Base-by-base conservation (phyloP, 2,797 vertebrate species). In the Pangasius krempfi region DNA sequence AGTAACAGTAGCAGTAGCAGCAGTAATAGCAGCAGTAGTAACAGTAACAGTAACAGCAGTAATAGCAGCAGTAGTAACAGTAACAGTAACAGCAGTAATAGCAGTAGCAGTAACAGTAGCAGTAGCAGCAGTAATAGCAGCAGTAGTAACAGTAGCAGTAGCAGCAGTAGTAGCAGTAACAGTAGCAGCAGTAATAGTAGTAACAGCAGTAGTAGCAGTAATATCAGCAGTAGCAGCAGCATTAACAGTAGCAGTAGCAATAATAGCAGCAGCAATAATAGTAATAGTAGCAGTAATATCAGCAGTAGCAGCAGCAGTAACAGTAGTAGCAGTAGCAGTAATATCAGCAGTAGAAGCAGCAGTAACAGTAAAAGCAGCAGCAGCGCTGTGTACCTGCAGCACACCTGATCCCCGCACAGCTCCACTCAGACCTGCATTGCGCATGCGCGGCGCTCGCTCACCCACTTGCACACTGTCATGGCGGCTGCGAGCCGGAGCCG, bases 381-480 rank as follows among this genome's bases (percentile, higher is more conserved):
- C 1, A 2, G 22, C 2, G 33, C 50, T n/a, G 84, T 73, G 89
- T 94, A 96, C 96, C 95, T 96, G 95, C 92, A 93, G 89, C 37
- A 58, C 94, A 96, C 96, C 96, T 96, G 95, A 93, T 89, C 94
- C 93, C 88, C 76, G 27, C 92, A 33, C 82, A 89, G 64, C 85
- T 90, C 64, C 72, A 44, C 86, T 50, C 89, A 33, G 33, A 64
- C 88, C 89, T 86, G 86, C 66, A 93, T 92, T 90, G 97, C 97
- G 94, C 96, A 97, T 95, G 96, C 96, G 79, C 92, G 7, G 0
- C 87, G 89, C 80, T 91, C 90, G 93, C 95, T 92, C 93, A 93
- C 68, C 47, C 92, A 93, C 95, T 95, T 68, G 72, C 86, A 93
- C 90, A 97, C 97, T 98, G 97, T 98, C 98, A 99, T 99, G 98